Base-by-base conservation (phyloP, 2,113 vertebrate species). In the Amphiprion ocellaris region DNA sequence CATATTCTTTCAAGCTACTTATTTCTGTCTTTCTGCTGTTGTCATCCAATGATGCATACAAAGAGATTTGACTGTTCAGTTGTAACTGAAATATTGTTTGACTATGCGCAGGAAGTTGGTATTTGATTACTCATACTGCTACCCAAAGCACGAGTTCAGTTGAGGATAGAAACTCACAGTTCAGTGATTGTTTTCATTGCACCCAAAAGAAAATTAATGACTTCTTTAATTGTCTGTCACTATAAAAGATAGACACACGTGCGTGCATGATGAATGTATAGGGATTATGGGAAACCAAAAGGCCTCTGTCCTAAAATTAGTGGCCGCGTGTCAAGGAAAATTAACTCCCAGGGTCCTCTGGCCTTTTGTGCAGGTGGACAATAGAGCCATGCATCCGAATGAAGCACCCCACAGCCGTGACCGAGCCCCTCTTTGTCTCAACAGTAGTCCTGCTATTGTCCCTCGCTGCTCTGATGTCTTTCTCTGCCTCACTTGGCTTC, bases 301-400 rank as follows among this genome's bases (percentile, higher is more conserved):
- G 73, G 82, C 82, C 74, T 74, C 59, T 55, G 60, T 74, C 55
- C 69, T 80, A 82, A 92, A 94, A 93, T 93, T 87, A 92, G 91
- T 84, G 82, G 83, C 90, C 67, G 73, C 33, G 85, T 91, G 91
- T 92, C 88, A 86, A 67, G 64, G 79, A 92, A 92, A 90, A 93
- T 92, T 78, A 93, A 93, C 89, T 94, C 89, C 83, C 62, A 62
- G 81, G 85, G 78, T 90, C 87, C 74, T 10, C 66, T 81, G 90
- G 90, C 85, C 87, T 94, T 30, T 95, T 95, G 91, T 95, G 90
- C 84, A 83, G 81, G 85, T 86, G 80, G 83, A 95, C 93, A 95
- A 94, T 81, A 78, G 90, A 74, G 49, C 86, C 87, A 88, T 72
- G 81, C 87, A 91, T 91, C 82, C 78, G 83, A 90, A 92, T 90